Base-by-base conservation (phyloP, 2,888 invertebrate species). In the Trichopoda pennipes region DNA sequence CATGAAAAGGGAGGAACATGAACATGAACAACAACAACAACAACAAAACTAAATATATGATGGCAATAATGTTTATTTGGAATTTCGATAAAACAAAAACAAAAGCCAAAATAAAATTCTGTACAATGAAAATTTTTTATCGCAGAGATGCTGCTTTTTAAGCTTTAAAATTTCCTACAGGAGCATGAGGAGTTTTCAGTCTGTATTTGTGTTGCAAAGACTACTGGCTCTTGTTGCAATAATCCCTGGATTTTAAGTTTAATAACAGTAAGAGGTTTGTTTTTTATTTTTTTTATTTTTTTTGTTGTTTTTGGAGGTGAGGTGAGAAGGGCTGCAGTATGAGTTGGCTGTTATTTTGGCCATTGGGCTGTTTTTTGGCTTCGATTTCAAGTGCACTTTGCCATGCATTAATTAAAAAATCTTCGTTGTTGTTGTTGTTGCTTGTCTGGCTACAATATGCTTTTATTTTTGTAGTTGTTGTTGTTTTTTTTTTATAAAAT, bases 341-440 rank as follows among this genome's bases (percentile, higher is more conserved):
- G 58, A 53, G 66, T 66, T 58, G 32, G 58, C 14, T 51, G 44
- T 42, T 66, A 72, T 82, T 28, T 82, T 82, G 82, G 82, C 82
- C 82, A 82, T 23, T 82, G 82, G 82, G 72, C 82, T 78, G 74
- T 68, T 66, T 69, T 78, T 70, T 82, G 79, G 82, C 82, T 82
- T 82, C 79, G 56, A 75, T 82, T 68, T 79, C 82, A 79, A 82
- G 82, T 82, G 82, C 82, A 82, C 82, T 82, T 82, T 82, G 73
- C 79, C 72, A 72, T 82, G 79, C 82, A 82, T 79, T 82, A 82
- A 82, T 82, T 82, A 82, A 79, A 79, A 82, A 78, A 70, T 60
- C 21, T 74, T 63, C 28, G 28, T 75, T 51, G 38, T 74, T 42
- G 23, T 63, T 68, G 32, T 16, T 68, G 63, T 14, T 66, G 35